Conservation (phyloP, 92 coral and sea anemone species). For the Phenganax subtilis region DNA sequence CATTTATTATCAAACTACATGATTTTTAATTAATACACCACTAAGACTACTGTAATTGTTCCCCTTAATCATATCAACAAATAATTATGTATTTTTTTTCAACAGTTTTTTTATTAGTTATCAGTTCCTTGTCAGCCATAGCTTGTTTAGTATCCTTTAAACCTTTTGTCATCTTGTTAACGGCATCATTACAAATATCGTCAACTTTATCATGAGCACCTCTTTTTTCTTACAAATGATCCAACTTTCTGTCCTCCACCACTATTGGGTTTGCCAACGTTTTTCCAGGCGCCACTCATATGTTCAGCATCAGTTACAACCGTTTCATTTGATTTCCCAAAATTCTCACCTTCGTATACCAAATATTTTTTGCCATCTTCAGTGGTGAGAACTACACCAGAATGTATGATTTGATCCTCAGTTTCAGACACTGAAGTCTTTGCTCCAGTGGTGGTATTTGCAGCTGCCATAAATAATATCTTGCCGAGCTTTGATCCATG, state of each 20-base stretch:
- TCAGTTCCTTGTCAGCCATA: too few relatives aligned
- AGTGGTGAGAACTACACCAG: neutral
- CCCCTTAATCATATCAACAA: too few relatives aligned
- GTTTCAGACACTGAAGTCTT: neutral
- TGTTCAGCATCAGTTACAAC: conserved; percentile 29
- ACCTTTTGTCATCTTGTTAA: neutral
- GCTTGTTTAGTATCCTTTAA: too few relatives aligned
- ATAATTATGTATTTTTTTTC: too few relatives aligned
- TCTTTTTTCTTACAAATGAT: conserved; percentile 14
- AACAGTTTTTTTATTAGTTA: too few relatives aligned
- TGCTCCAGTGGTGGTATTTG: too few relatives aligned
- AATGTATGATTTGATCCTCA: neutral
- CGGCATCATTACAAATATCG: conserved; percentile 26
- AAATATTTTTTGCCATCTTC: neutral
- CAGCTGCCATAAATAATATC: too few relatives aligned
- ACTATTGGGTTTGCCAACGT: neutral
- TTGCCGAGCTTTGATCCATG: too few relatives aligned
- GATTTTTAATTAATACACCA: too few relatives aligned
- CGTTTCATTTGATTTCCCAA: conserved; percentile 31
- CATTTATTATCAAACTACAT: too few relatives aligned
- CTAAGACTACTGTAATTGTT: too few relatives aligned
- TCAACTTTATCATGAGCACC: neutral
- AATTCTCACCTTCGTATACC: neutral
- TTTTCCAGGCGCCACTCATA: conserved; percentile 37
- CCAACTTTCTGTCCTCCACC: conserved; percentile 18